phyloP scores from a whole-genome alignment of 2,113 vertebrate species.

The Sterrhoptilus dennistouni region DNA sequence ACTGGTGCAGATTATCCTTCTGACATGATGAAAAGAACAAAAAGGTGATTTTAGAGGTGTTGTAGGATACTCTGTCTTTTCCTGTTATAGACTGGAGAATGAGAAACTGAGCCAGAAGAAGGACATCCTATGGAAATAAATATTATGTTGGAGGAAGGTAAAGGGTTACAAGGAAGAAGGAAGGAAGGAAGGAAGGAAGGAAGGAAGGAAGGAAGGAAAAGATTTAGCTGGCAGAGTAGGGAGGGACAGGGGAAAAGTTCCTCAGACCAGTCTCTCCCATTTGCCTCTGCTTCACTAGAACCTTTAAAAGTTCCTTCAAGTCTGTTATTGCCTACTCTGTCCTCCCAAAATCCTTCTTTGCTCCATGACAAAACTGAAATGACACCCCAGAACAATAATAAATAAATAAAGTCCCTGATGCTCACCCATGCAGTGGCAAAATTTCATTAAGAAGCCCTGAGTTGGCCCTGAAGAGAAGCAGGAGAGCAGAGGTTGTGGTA shows the following conservation, averaged over 20 bases:
- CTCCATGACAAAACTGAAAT: not conserved
- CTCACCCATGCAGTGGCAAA: not conserved
- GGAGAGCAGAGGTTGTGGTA: not conserved
- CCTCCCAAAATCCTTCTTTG: not conserved
- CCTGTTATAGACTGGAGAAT: not conserved
- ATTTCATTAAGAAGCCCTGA: not conserved
- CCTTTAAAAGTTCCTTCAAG: not conserved
- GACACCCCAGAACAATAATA: not conserved
- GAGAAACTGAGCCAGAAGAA: not conserved
- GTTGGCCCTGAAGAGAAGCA: not conserved
- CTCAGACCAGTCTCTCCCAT: not conserved
- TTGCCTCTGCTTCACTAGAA: not conserved
- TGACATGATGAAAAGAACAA: not conserved
- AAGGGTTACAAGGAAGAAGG: not conserved
- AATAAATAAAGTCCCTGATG: not conserved
- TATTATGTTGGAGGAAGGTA: not conserved
- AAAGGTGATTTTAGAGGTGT: not conserved
- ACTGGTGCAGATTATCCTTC: not conserved
- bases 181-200: not conserved
- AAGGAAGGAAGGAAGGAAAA: not conserved
- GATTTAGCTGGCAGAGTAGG: not conserved
- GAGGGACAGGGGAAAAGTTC: not conserved
- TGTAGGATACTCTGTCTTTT: not conserved
- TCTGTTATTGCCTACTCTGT: not conserved
- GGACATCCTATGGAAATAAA: not conserved